Evolutionary conservation across 2,797 vertebrate genomes (phyloP), one percentile per base, ranked within the genome.

Genomic region (Cirrhinus molitorella): DNA sequence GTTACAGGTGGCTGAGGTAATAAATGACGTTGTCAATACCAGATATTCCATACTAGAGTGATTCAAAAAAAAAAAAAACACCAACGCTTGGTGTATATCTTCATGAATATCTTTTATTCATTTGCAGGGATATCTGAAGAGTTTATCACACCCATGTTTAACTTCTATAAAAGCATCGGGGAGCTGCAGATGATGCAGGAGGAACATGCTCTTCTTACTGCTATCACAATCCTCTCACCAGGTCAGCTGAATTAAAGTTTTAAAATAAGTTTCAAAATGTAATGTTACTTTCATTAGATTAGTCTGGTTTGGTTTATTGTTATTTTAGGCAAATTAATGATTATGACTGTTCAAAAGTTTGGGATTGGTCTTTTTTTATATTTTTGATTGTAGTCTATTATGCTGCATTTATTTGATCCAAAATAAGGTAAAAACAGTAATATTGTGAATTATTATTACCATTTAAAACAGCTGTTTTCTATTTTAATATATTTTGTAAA

Each of bases 141-240:
- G 83, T 99, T 96, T 66, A 98, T 99, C 89, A 96, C 94, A 2
- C 98, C 98, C 16, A 97, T 99, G 96, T 99, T 99, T 90, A 96
- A 96, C 92, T 99, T 99, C 92, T 99, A 99, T 90, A 99, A 97
- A 93, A 99, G 97, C 90, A 93, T 99, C 14, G 95, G 96, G 45
- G 95, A 97, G 76, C 91, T 99, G 85, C 97, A 97, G 88, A 99
- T 99, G 98, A 91, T 92, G 77, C 95, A 92, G 83, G 98, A 99
- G 86, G 98, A 99, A 90, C 98, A 99, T 3, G 97, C 98, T 25
- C 92, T 99, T 40, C 96, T 99, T 77, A 98, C 97, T 5, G 96
- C 97, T 73, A 95, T 99, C 79, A 96, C 98, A 43, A 99, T 99
- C 81, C 93, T 99, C 16, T 96, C 96, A 71, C 96, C 96, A 96